Base-by-base conservation (phyloP, 2,888 invertebrate species). In the Oxytorus armatus region DNA sequence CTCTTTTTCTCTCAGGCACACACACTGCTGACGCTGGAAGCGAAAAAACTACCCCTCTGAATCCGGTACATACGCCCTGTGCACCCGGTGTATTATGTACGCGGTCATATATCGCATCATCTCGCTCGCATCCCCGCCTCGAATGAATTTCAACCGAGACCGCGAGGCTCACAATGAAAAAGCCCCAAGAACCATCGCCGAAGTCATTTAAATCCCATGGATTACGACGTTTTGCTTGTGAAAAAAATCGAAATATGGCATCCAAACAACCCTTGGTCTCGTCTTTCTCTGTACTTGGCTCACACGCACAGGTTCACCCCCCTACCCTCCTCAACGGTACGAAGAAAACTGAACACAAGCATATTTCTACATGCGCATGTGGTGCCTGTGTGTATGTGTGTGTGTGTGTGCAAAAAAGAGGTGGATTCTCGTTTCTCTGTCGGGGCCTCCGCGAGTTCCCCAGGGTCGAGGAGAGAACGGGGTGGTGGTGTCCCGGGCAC, bases 401-500 rank as follows among this genome's bases (percentile, higher is more conserved):
- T 59, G n/a, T n/a, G 11, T n/a, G 33, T 70, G 16, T 36, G 44
- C 8, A 18, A 29, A 4, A 0, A 49, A 1, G 49, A 25, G 21
- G 72, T 39, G 39, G 55, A 61, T 80, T 61, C 63, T 77, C 44
- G 72, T 44, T 39, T 72, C 65, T 77, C 70, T 53, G 59, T 72
- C 68, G 66, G 74, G 63, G n/a, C n/a, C 36, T 49, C 65, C 59
- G 49, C 73, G 76, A 75, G 65, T 77, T 75, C 80, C 77, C 80
- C 68, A 77, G 83, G 81, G 81, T 79, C 77, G 83, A 47, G 72
- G 51, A 59, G 70, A 49, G 75, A 77, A 57, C 73, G 49, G 53
- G 74, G 39, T 68, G 70, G 76, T 69, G 70, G 72, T 81, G 83
- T 84, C 84, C 84, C 82, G 81, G 65, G 76, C 74, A 77, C 83